Evolutionary conservation across 2,113 vertebrate species (phyloP).

Genomic region (Athene cunicularia): DNA sequence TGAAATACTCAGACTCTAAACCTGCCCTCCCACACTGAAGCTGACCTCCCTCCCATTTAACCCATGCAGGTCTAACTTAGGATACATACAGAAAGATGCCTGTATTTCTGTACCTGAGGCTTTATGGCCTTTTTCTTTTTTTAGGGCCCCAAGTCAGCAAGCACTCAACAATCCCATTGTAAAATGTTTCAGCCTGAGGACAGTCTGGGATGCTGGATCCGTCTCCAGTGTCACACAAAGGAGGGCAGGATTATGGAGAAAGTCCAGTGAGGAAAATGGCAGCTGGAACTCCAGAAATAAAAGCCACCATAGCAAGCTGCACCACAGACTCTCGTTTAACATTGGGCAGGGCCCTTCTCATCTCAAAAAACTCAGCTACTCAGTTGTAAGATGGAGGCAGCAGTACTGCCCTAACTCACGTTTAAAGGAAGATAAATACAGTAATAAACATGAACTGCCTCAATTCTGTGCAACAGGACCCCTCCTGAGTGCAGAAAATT

Average conservation of each 20-base stretch:
- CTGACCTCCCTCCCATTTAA: neutral
- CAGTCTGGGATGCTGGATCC: neutral
- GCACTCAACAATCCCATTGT: neutral
- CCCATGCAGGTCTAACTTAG: neutral
- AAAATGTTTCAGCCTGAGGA: neutral
- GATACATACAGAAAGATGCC: neutral
- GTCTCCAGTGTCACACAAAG: neutral
- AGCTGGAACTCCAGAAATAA: neutral
- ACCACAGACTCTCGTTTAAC: neutral
- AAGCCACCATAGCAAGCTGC: neutral
- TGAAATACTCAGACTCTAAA: neutral
- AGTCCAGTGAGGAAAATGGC: neutral
- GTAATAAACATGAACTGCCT: constrained; percentile 29
- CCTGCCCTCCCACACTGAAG: neutral
- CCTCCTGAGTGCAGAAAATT: constrained; percentile 53
- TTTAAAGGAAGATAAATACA: constrained; percentile 37
- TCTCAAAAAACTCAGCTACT: neutral
- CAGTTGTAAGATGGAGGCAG: neutral
- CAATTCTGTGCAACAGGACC: constrained; percentile 4
- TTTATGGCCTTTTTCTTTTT: neutral
- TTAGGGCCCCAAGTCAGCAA: neutral
- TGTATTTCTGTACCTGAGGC: neutral
- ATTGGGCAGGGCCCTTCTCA: neutral
- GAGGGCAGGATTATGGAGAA: neutral
- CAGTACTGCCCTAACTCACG: neutral